These are phyloP conservation scores for Loripinus fragilis DNA, from an alignment of 2,888 invertebrate species.

Conservation along the genomic window DNA sequence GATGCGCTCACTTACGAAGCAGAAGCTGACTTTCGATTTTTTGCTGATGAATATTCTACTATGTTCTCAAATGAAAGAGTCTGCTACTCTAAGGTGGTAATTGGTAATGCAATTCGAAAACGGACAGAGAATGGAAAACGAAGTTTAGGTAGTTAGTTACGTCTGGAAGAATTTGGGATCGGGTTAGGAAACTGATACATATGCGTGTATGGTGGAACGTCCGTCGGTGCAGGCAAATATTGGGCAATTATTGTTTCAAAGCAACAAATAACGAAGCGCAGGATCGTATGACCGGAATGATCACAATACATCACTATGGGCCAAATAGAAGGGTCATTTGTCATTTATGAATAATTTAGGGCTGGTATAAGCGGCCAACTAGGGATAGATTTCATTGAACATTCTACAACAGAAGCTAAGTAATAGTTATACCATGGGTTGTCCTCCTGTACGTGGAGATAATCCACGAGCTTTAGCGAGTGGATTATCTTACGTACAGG, in stretches of 20 bases:
- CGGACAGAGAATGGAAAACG: conserved; percentile 17
- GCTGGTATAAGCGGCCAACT: neutral
- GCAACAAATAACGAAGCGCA: conserved; percentile 2
- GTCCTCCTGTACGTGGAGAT: too few relatives aligned
- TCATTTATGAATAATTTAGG: conserved; percentile 22
- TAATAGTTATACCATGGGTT: too few relatives aligned
- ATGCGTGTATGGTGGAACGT: conserved; percentile 6
- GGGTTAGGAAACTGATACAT: conserved; percentile 13
- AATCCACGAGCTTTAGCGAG: too few relatives aligned
- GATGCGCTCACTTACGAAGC: conserved; percentile 23
- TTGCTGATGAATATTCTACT: conserved; percentile 3
- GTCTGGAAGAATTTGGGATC: conserved; percentile 4
- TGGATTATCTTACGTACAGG: too few relatives aligned
- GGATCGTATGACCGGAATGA: conserved; percentile 19
- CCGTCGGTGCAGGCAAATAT: conserved; percentile 11
- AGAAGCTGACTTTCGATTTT: conserved; percentile 25
- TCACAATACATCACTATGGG: conserved; percentile 12
- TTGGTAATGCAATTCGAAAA: conserved; percentile 20
- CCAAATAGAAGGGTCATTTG: conserved; percentile 18
- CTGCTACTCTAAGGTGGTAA: conserved; percentile 6
- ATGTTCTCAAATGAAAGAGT: conserved; percentile 15
- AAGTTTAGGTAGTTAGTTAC: conserved; percentile 19
- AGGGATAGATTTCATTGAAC: too few relatives aligned
- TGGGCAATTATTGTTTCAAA: conserved; percentile 22
- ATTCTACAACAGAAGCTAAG: too few relatives aligned